Evolutionary conservation across 2,797 vertebrate genomes (phyloP).

Genomic region (Anabacerthia variegaticeps): DNA sequence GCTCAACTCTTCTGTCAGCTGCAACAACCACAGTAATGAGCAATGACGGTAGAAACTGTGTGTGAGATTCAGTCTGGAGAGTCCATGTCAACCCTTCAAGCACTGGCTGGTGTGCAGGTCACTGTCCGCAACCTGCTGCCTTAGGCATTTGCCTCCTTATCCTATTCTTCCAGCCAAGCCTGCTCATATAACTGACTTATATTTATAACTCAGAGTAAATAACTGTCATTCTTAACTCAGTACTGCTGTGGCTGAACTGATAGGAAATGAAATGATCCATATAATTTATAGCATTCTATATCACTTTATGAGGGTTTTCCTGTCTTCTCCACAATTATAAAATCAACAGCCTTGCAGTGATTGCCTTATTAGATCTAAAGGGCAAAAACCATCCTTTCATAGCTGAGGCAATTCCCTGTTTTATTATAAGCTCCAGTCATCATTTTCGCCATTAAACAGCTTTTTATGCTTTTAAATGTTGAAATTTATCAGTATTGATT

Average conservation of each 20-base stretch:
- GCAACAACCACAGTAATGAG: not conserved
- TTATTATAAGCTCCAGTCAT: not conserved
- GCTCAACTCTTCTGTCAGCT: not conserved
- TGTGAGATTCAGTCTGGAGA: not conserved
- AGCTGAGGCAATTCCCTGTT: not conserved
- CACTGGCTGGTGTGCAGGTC: not conserved
- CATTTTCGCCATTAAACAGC: not conserved
- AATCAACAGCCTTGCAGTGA: not conserved
- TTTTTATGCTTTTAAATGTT: not conserved
- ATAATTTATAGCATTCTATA: not conserved
- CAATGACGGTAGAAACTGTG: not conserved
- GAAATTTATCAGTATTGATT: not conserved
- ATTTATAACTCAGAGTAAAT: not conserved
- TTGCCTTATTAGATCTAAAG: not conserved
- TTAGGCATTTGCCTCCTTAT: not conserved
- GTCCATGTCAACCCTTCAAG: not conserved
- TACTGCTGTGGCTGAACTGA: not conserved
- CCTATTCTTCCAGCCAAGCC: not conserved
- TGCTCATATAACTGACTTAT: not conserved
- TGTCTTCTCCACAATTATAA: not conserved
- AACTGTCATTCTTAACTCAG: not conserved
- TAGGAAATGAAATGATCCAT: not conserved
- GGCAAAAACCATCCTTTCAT: not conserved
- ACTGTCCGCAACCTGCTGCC: not conserved
- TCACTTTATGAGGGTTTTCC: not conserved